Evolutionary conservation across 2,888 invertebrate genomes (phyloP), one percentile per base, ranked within the genome.

Genomic region (Cybosia mesomella): DNA sequence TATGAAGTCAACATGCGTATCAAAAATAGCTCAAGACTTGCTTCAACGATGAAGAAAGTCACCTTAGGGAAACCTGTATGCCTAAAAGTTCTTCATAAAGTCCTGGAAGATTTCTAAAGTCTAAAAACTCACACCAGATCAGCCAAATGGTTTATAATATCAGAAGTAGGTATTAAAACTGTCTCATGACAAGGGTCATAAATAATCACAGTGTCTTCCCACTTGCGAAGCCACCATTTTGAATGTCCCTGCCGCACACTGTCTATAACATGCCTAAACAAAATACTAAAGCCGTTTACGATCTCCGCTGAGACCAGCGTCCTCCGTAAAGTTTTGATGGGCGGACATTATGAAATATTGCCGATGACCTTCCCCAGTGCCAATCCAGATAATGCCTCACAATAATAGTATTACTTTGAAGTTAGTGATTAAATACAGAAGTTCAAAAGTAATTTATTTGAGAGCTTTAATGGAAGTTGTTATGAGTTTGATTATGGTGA

Each of bases 321-420:
- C 77, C 80, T 79, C 82, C 87, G 83, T 91, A 90, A 91, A 91
- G 83, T 87, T 89, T 91, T 90, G 87, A 91, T 91, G 85, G 84
- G 76, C 71, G 67, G 75, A 77, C 83, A 85, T 90, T 88, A 89
- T 81, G 85, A 81, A 79, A 82, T 81, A 81, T 84, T 72, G 75
- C 66, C 76, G 67, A 75, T 83, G 79, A 78, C 75, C 81, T 58
- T 73, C 67, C 66, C 71, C 68, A 65, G 66, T 66, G 68, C 74
- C 80, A 84, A 84, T 83, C 74, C 64, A 72, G 77, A 84, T 84
- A 83, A 84, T 83, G 84, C 66, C 73, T 64, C 68, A 76, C 79
- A 80, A 83, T 79, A 83, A 82, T 74, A 77, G 75, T 80, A 80
- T 77, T 71, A 74, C 70, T 73, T 66, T 64, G 57, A 71, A 79